Percentiles rank a stretch among this genome's conserved stretches.
phyloP scores from a whole-genome alignment of 2,113 vertebrate species.

The Mormoops blainvillei region DNA sequence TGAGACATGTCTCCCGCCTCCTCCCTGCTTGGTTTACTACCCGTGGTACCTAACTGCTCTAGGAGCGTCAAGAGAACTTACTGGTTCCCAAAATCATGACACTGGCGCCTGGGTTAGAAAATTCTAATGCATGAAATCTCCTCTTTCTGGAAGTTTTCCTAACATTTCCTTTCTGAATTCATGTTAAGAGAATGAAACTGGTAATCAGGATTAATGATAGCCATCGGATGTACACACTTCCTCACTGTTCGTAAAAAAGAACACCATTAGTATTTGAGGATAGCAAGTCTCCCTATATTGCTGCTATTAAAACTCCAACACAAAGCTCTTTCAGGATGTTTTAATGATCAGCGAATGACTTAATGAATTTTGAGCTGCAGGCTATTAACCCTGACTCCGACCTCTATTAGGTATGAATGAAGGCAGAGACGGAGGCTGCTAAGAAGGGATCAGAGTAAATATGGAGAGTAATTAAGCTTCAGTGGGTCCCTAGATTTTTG shows the following conservation, averaged over 20 bases:
- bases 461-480: conserved; percentile 66
- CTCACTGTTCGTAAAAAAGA: conserved; percentile 30
- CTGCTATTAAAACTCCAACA: conserved; percentile 70
- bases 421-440: conserved; percentile 58
- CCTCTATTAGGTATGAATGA: conserved; percentile 74
- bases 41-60: not conserved
- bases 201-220: conserved; percentile 56
- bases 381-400: conserved; percentile 76
- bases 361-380: conserved; percentile 74
- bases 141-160: conserved; percentile 28
- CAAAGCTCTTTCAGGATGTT: conserved; percentile 68
- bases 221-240: conserved; percentile 38
- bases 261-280: conserved; percentile 60
- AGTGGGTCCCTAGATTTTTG: conserved; percentile 34
- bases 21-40: too few species aligned
- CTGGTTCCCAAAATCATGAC: not conserved
- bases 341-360: conserved; percentile 75
- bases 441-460: conserved; percentile 61
- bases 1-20: too few species aligned
- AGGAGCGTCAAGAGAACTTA: not conserved
- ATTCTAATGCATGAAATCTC: not conserved
- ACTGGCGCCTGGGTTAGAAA: not conserved
- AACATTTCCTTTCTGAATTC: not conserved
- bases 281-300: conserved; percentile 56
- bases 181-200: conserved; percentile 34